Percentiles rank a stretch among this genome's conserved stretches.
Evolutionary conservation across 2,113 vertebrate genomes (phyloP).

Genomic region (Colistium nudipinnis): DNA sequence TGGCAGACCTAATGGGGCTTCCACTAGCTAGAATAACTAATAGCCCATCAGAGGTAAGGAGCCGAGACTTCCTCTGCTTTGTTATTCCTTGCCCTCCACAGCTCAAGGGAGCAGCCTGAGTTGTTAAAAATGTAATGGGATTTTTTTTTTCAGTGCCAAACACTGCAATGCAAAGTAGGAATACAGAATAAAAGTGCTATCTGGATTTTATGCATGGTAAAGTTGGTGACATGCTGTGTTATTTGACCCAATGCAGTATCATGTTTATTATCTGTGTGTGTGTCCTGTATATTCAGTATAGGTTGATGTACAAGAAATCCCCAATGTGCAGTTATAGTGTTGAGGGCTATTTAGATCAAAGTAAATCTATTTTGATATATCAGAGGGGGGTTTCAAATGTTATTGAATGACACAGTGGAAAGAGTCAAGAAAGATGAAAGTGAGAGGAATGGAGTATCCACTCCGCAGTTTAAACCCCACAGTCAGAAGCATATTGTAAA

Average conservation of each 20-base stretch:
- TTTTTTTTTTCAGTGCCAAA: slow-evolving; percentile 52
- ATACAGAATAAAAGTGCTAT: slow-evolving; percentile 6
- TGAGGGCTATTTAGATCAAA: slow-evolving; percentile 39
- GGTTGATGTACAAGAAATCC: neutral
- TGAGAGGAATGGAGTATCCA: slow-evolving; percentile 14
- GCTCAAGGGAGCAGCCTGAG: slow-evolving; percentile 58
- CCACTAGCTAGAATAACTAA: slow-evolving; percentile 78
- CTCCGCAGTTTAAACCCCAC: slow-evolving; percentile 37
- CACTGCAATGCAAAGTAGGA: slow-evolving; percentile 29
- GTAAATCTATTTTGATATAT: slow-evolving; percentile 26
- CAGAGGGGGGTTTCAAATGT: slow-evolving; percentile 28
- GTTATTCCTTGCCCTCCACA: slow-evolving; percentile 69
- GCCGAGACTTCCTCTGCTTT: slow-evolving; percentile 67
- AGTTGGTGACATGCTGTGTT: neutral
- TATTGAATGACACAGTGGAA: slow-evolving; percentile 37
- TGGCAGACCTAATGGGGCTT: slow-evolving; percentile 75
- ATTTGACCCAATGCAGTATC: neutral
- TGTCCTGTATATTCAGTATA: neutral
- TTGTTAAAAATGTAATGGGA: slow-evolving; percentile 67
- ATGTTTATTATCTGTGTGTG: slow-evolving; percentile 6
- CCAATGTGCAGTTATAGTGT: slow-evolving; percentile 27
- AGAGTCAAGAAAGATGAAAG: slow-evolving; percentile 46
- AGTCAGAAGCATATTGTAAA: slow-evolving; percentile 22
- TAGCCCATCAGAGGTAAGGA: slow-evolving; percentile 73
- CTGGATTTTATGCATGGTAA: slow-evolving; percentile 12